Base-by-base conservation (phyloP, 2,888 invertebrate species). In the Apodemia duryi region DNA sequence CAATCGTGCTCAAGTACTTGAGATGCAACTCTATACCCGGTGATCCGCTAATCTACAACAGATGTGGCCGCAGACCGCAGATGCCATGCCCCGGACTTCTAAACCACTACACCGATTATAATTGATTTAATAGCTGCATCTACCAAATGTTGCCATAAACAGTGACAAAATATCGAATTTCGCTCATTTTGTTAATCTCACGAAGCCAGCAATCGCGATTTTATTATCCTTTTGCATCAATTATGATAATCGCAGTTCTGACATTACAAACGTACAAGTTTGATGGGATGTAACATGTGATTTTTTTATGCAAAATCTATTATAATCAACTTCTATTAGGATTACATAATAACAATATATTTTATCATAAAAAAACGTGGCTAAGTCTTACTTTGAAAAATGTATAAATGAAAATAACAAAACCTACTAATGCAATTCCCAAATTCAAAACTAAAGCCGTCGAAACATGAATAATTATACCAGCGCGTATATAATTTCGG, bases 101-200 rank as follows among this genome's bases (percentile, higher is more conserved):
- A 87, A 89, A 70, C 79, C 91, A 88, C 77, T 91, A 84, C 87
- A 87, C 90, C 82, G 84, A 86, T 86, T 83, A 87, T 83, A 80
- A 82, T 83, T 85, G 80, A 74, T 80, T 79, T 83, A 82, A 82
- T 76, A 79, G 71, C 74, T 77, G 71, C 84, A 84, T 82, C 78
- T 76, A 77, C 90, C 89, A 88, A 88, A 88, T 89, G 90, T 75
- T 80, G 82, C 76, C 41, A 49, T 38, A 51, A n/a, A 21, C 65
- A 21, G 29, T 57, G 57, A 57, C 57, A 57, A 13, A 6, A 13
- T 57, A 57, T 57, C 32, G 32, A 57, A 35, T 57, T 54, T 32
- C 13, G 32, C 32, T n/a, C 13, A 6, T 49, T 49, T 49, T 49
- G 49, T n/a, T n/a, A 49, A n/a, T 13, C 11, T 43, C 11, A 43